A percentile compares a stretch with the other conserved stretches of the same genome.
These are phyloP conservation scores for Lytechinus variegatus DNA, from an alignment of 35 echinoderm and acorn worm genomes.

Conservation along the genomic window DNA sequence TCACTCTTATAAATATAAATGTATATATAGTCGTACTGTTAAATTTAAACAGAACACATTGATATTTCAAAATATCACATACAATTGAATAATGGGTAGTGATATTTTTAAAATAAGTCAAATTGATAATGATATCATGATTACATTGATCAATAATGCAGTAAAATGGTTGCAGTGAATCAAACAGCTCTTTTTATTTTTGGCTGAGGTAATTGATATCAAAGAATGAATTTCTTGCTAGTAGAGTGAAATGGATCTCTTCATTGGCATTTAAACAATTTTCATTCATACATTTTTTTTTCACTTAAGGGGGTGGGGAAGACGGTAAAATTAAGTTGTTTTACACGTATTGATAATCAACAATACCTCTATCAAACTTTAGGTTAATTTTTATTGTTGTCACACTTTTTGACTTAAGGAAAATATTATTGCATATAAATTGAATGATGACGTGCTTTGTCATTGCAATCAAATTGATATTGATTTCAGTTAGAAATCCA, in stretches of 20 bases:
- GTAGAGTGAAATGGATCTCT: not conserved
- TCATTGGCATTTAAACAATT: not conserved
- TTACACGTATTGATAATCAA: no score
- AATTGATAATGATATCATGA: not conserved
- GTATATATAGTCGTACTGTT: not conserved
- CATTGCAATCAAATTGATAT: not conserved
- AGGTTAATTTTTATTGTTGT: no score
- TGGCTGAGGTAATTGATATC: not conserved
- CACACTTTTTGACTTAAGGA: no score
- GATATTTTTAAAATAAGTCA: not conserved
- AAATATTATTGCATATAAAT: not conserved
- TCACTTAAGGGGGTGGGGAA: no score
- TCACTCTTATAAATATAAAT: not conserved
- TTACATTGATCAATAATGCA: not conserved
- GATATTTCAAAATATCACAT: not conserved
- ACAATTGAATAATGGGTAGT: not conserved
- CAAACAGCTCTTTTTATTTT: not conserved
- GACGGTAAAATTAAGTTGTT: no score
- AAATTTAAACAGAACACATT: no score
- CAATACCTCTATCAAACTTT: no score
- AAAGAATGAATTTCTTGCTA: not conserved
- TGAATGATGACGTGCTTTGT: not conserved
- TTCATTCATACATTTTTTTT: not conserved
- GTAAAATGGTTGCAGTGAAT: not conserved
- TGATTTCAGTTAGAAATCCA: not conserved